Percentiles rank a stretch among this genome's conserved stretches.
Conservation (phyloP, 92 coral and sea anemone species). For the Diadumene lineata region DNA sequence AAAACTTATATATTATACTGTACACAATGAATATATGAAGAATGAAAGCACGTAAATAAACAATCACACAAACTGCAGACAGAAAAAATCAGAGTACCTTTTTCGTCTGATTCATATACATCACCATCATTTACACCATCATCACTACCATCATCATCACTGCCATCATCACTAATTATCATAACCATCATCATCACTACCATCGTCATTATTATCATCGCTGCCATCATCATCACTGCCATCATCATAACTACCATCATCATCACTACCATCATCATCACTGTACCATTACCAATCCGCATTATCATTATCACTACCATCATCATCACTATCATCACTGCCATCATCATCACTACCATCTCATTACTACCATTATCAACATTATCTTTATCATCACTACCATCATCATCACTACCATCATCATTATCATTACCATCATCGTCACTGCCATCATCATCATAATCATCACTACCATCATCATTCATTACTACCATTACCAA, state of each 20-base stretch:
- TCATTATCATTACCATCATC: background rate
- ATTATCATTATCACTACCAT: background rate
- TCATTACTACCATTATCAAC: background rate
- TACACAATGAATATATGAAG: too few species aligned
- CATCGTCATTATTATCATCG: background rate
- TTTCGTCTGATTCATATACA: background rate
- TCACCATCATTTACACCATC: background rate
- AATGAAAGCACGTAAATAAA: too few species aligned
- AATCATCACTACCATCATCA: background rate
- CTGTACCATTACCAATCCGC: too few species aligned
- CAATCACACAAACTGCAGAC: too few species aligned
- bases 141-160: background rate
- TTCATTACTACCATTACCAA: background rate
- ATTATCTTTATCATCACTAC: background rate
- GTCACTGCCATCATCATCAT: background rate
- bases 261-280: background rate
- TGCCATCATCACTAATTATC: background rate
- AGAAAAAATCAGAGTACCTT: too few species aligned
- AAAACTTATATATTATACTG: too few species aligned
- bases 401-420: background rate
- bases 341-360: background rate
- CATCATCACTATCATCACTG: background rate
- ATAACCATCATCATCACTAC: background rate
- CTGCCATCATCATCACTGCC: background rate
- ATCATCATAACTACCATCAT: background rate